Base-by-base conservation (phyloP, 1,140 invertebrate genomes). In the Mylabris phalerata region DNA sequence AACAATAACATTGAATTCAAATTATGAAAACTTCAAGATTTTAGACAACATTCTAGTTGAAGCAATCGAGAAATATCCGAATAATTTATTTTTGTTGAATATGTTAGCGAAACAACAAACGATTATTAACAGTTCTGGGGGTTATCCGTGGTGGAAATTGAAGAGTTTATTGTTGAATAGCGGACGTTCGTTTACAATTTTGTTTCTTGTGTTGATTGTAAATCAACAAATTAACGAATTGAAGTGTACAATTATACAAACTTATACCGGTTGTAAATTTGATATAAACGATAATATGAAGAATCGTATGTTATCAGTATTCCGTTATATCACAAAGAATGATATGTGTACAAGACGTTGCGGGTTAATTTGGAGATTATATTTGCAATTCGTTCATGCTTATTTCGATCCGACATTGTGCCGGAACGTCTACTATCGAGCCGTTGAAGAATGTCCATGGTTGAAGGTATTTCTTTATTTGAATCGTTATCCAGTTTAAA, bases 361-460 rank as follows among this genome's bases (percentile, higher is more conserved):
- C 52, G 80, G 82, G 24, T 61, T 84, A 19, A 62, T 81, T 11
- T 83, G 82, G 82, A 74, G 79, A 61, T 65, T 84, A 9, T 79
- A 80, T 60, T 76, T 84, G 71, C 74, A 82, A 9, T 75, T 81
- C 54, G 63, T 75, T n/a, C 63, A 73, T 40, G 61, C 55, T 19
- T 64, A 72, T 54, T 70, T 69, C 50, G 67, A 72, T 44, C 50
- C 60, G 19, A 62, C 50, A 19, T 39, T 60, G 4, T 73, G 75
- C 57, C 73, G 75, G 48, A 72, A 75, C 10, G 76, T 75, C 50
- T 75, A 82, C 45, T 76, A 81, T 55, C 67, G 67, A 50, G 80
- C 81, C 0, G 64, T 83, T 11, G 81, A 84, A 63, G 78, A 82
- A 61, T 87, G 85, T 65, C 85, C 86, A 5, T 88, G 86, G 86